Base-by-base conservation (phyloP, 2,797 vertebrate species). In the Melanogrammus aeglefinus region DNA sequence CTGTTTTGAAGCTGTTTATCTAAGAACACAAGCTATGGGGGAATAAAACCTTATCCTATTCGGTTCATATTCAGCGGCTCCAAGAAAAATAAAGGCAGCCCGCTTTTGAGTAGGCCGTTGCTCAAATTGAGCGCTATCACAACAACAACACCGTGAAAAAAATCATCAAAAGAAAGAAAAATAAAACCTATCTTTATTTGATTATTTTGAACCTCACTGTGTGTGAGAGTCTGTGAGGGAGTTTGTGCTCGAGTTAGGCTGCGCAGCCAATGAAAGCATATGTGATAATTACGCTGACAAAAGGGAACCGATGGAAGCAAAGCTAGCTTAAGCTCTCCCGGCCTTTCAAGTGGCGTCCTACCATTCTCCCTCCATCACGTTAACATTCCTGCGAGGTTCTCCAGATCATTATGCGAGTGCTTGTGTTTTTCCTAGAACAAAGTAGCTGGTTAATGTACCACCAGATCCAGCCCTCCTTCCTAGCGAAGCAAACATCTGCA, bases 341-440 rank as follows among this genome's bases (percentile, higher is more conserved):
- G 87, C 82, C 84, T 84, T 87, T 88, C 81, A 82, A 91, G 88
- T 82, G 87, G 88, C 88, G 90, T 87, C 51, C 71, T 85, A 90
- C 86, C 83, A 77, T 90, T 88, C 86, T 90, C 84, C 88, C 86
- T 84, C 77, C 74, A 77, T 87, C 85, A 82, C 86, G 87, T 90
- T 90, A 87, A 91, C 85, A 92, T 91, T 92, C 89, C 84, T 88
- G 24, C 0, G 83, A 75, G 85, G 80, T 83, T 91, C 85, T 88
- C 78, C 73, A 84, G 83, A 90, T 74, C 81, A 91, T 88, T 91
- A 89, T 82, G 88, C 90, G 88, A 93, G 86, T 89, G 90, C 83
- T 89, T 87, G 80, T 91, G 88, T 92, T 93, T 93, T 91, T 57
- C 78, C 83, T 88, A 88, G 92, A 91, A 88, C 83, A 91, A 90